Evolutionary conservation across 2,797 vertebrate species (phyloP), one percentile per base, ranked within the genome.

Genomic region (Ctenosaura bakeri): DNA sequence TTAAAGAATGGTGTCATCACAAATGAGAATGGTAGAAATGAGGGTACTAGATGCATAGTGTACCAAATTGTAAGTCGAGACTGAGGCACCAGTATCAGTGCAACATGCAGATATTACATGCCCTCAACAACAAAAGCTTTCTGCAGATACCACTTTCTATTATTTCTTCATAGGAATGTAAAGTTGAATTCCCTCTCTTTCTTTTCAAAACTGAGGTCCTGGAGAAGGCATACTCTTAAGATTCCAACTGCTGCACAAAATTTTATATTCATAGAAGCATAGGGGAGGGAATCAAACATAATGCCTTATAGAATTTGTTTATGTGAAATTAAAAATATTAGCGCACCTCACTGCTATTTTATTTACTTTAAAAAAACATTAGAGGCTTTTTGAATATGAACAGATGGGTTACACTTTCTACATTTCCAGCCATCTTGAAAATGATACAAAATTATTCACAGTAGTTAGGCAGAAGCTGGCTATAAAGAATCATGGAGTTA

Each of bases 371-470:
- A 89, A 35, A 64, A 62, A 64, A 35, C 24, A 82, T 24, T 24
- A 18, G 16, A 83, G n/a, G 46, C 14, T 76, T 24, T 52, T 82
- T 90, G 26, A 89, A 78, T 66, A n/a, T 77, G 82, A 78, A 85
- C 74, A 83, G n/a, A 77, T 90, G 35, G 62, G 22, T 62, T 76
- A 89, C 16, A 56, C 74, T n/a, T 64, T 52, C 32, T 83, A 42
- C 18, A 56, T 42, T 87, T 32, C 42, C 42, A 74, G 16, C 54
- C 79, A 83, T 82, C 59, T 86, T 90, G 77, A 82, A 83, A 22
- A 77, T 6, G 32, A 74, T 83, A n/a, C 69, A 83, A 59, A 88
- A 88, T 88, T 88, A 83, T 83, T 74, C 66, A 83, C 42, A 24
- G 69, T 82, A 66, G 71, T 42, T 42, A n/a, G 26, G 18, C 1